Evolutionary conservation across 64 coral and sea anemone genomes (phyloP), one percentile per base, ranked within the genome.

Genomic region (Dendrophyllia cribrosa): DNA sequence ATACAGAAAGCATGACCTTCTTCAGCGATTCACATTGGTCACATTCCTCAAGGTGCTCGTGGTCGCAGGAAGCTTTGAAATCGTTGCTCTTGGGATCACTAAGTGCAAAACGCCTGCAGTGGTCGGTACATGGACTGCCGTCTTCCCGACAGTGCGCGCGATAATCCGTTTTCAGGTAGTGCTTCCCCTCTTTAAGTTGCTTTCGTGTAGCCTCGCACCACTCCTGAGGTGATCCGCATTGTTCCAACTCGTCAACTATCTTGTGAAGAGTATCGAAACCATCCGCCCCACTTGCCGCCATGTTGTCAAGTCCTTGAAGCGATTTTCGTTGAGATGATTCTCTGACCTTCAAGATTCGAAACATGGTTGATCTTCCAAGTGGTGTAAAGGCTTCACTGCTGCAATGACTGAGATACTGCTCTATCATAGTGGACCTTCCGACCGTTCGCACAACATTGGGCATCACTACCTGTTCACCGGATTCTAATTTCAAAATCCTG

Each of bases 361-460:
- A 91, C 77, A 73, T 59, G 58, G 89, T 83, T 15, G 89, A 80
- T 13, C 66, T 46, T 43, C 89, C 79, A 21, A 91, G 67, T 14
- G 77, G 68, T n/a, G 70, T 4, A 58, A 74, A 70, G 44, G 62
- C 89, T 83, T 80, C 78, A 10, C 72, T 22, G 53, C 34, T 51
- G 70, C 89, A 91, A 4, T 56, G 77, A 1, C 53, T 72, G 21
- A 59, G 13, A 58, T 91, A 91, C 47, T 91, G 76, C 17, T 26
- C 26, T 12, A 82, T 91, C 67, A 83, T 80, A 1, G 88, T 90
- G 23, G 88, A 90, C 8, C 66, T 72, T 7, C 23, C 70, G 19
- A 91, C 89, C n/a, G 89, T 82, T 52, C 88, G 56, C 52, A 91
- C 78, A 10, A 91, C 77, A 17, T 91, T 78, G 17, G 88, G 89